These are phyloP conservation scores for Lycaena phlaeas DNA, from an alignment of 2,888 invertebrate genomes.

Conservation along the genomic window DNA sequence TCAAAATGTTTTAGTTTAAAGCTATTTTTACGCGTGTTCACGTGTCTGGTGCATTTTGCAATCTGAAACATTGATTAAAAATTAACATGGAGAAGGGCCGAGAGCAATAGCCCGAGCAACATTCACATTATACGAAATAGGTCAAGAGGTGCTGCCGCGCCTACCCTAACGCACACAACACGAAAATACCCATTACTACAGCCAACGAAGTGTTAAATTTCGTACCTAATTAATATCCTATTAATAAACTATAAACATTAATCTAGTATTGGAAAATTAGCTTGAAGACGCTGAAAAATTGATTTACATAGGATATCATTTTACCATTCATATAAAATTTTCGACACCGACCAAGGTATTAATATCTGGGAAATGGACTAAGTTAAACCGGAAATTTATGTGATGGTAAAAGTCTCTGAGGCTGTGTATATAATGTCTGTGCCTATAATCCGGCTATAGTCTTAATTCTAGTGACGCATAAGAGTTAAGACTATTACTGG, in stretches of 20 bases:
- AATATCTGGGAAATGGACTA: too few relatives aligned
- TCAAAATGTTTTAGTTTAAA: neutral
- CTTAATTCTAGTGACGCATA: too few relatives aligned
- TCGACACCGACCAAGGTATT: too few relatives aligned
- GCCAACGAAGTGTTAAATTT: slow-evolving; percentile 1
- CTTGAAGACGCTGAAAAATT: too few relatives aligned
- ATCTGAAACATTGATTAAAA: slow-evolving; percentile 7
- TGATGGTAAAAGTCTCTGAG: too few relatives aligned
- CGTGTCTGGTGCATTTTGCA: neutral
- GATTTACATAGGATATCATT: too few relatives aligned
- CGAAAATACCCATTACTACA: slow-evolving; percentile 12
- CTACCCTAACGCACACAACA: slow-evolving; percentile 11
- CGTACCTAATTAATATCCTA: neutral
- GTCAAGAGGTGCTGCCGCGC: slow-evolving; percentile 16
- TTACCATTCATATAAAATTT: too few relatives aligned
- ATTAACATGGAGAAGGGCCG: slow-evolving; percentile 7
- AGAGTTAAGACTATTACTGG: too few relatives aligned
- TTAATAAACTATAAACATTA: neutral
- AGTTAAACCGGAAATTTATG: too few relatives aligned
- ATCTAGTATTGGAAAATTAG: too few relatives aligned
- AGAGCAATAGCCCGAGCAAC: slow-evolving; percentile 10
- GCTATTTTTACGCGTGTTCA: neutral
- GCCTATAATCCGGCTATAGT: too few relatives aligned
- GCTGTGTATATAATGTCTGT: too few relatives aligned
- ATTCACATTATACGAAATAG: slow-evolving; percentile 13